Evolutionary conservation across 2,888 invertebrate genomes (phyloP), one percentile per base, ranked within the genome.

Genomic region (Scotopteryx bipunctaria): DNA sequence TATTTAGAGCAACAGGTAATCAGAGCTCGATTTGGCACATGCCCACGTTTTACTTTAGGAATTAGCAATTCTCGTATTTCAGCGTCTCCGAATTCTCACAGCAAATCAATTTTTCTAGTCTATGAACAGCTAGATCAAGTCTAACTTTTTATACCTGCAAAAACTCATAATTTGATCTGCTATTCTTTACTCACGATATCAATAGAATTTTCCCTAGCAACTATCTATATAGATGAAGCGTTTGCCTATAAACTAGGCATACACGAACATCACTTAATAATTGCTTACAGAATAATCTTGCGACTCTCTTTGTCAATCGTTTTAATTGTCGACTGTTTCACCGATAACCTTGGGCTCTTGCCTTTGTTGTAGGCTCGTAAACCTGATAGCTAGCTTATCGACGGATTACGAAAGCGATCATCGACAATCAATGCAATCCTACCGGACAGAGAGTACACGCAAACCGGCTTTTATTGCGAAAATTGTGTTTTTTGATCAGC

Each of bases 401-500:
- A 48, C 52, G 58, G 65, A 70, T 78, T 78, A 73, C 70, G 67
- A 75, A 73, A 76, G 65, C 64, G 59, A 66, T 66, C 53, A 64
- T 68, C 62, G 36, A 57, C 69, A 73, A 74, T 73, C 70, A 65
- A 62, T 65, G 64, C 73, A 73, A 75, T 75, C 70, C 66, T 63
- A 57, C 52, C 67, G 65, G 61, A 62, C 52, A 55, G 45, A 57
- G 50, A 53, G 32, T 47, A 23, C 49, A 61, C 61, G 61, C 61
- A 29, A 55, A 42, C 46, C 32, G 38, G n/a, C 37, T 42, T 19
- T 48, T 41, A 36, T 61, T 56, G 52, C 55, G 42, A 41, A 57
- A 55, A 61, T 51, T 45, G 40, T 17, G 40, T 31, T 21, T 48
- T 50, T 50, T 40, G 41, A 57, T 55, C 42, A 36, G 31, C 15